These are phyloP conservation scores for Diprion similis DNA, from an alignment of 1,140 invertebrate genomes.

Conservation along the genomic window DNA sequence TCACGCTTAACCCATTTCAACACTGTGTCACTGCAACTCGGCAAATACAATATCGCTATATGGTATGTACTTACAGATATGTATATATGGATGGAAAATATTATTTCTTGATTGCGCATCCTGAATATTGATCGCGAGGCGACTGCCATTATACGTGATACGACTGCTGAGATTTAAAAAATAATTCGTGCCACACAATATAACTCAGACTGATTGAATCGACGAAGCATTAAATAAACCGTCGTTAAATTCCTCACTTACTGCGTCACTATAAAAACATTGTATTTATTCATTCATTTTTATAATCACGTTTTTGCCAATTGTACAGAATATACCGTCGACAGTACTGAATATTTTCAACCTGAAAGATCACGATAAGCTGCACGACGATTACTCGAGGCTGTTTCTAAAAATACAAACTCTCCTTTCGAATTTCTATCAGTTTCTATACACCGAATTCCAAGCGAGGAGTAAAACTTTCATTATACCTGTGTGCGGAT, in stretches of 20 bases:
- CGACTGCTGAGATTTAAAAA: background rate
- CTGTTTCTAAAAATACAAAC: background rate
- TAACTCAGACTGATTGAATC: no score
- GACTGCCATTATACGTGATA: background rate
- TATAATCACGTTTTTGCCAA: no score
- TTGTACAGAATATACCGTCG: background rate
- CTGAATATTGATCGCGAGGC: background rate
- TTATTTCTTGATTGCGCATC: background rate
- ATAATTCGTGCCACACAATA: no score
- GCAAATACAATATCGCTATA: no score
- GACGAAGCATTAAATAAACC: no score
- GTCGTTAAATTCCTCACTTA: no score
- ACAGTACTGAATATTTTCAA: background rate
- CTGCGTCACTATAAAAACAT: no score
- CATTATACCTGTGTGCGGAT: no score
- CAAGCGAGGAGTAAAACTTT: background rate
- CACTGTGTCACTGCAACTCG: background rate
- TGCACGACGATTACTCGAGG: background rate
- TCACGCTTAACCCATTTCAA: conserved; percentile 1
- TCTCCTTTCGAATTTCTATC: background rate
- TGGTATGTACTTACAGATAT: background rate
- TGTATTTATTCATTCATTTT: no score
- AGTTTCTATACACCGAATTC: background rate
- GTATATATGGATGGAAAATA: background rate
- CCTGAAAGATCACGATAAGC: background rate